These are phyloP conservation scores for Drosophila kokeensis DNA, from an alignment of 2,888 invertebrate species.

Conservation along the genomic window DNA sequence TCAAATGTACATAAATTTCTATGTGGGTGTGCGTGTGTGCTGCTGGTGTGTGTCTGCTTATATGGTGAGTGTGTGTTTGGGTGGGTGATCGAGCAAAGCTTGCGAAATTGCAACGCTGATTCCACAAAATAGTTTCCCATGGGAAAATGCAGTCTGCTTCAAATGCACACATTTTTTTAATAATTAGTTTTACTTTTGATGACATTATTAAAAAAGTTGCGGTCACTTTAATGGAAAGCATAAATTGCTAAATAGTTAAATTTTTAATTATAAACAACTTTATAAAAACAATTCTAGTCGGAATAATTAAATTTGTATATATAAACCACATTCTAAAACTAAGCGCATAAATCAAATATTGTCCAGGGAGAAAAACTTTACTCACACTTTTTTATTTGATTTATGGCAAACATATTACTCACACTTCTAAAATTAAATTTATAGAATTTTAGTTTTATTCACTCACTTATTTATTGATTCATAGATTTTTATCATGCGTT, in stretches of 20 bases:
- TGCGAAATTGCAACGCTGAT: constrained; percentile 23
- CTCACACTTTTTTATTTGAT: neutral
- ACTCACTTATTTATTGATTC: neutral
- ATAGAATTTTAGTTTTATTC: neutral
- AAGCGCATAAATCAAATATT: neutral
- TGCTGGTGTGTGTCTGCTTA: neutral
- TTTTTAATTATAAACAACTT: neutral
- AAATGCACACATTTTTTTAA: neutral
- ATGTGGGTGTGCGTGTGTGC: constrained; percentile 11
- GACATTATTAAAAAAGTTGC: neutral
- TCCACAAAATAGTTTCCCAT: constrained; percentile 33
- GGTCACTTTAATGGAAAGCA: neutral
- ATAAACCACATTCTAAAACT: neutral
- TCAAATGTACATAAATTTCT: constrained; percentile 51
- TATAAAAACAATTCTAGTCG: neutral
- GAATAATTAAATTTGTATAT: neutral
- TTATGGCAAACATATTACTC: no score
- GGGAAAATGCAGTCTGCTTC: neutral
- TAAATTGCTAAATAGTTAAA: neutral
- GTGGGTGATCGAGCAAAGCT: constrained; percentile 25
- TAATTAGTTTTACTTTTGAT: no score
- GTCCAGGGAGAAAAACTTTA: neutral
- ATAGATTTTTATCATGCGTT: neutral
- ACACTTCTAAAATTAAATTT: neutral
- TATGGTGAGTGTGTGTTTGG: neutral